Conservation (phyloP, 1,140 invertebrate genomes). For the Triops cancriformis region DNA sequence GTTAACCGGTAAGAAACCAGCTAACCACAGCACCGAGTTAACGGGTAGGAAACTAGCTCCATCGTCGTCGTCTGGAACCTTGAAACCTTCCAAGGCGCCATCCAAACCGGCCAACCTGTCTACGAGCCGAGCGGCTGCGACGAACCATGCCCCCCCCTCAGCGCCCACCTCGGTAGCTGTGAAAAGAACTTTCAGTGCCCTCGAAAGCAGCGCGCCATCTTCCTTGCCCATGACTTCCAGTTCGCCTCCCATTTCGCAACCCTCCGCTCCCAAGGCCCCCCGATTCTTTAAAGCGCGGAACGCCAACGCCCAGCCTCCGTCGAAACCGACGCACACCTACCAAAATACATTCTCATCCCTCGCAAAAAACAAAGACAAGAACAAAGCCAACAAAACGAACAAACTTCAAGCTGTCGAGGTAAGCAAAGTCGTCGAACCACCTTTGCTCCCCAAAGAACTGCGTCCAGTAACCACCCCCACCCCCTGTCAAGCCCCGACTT, state of each 20-base stretch:
- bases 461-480: neutral
- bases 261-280: conserved; percentile 18
- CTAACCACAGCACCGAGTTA: conserved; percentile 38
- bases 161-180: neutral
- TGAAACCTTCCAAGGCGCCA: conserved; percentile 47
- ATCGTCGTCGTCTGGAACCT: neutral
- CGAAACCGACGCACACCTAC: neutral
- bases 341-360: neutral
- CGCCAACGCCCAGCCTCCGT: neutral
- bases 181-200: neutral
- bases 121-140: conserved; percentile 33
- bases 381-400: neutral
- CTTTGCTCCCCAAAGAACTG: neutral
- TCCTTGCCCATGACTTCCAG: neutral
- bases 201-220: neutral
- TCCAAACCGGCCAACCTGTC: conserved; percentile 52
- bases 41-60: neutral
- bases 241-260: neutral
- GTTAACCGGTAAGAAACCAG: neutral
- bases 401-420: neutral
- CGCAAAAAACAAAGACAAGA: neutral
- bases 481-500: neutral
- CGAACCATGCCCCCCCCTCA: neutral
- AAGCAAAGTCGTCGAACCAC: conserved; percentile 10
- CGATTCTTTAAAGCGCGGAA: conserved; percentile 26